Conservation (phyloP, 2,797 vertebrate species). For the Rhinella marina region DNA sequence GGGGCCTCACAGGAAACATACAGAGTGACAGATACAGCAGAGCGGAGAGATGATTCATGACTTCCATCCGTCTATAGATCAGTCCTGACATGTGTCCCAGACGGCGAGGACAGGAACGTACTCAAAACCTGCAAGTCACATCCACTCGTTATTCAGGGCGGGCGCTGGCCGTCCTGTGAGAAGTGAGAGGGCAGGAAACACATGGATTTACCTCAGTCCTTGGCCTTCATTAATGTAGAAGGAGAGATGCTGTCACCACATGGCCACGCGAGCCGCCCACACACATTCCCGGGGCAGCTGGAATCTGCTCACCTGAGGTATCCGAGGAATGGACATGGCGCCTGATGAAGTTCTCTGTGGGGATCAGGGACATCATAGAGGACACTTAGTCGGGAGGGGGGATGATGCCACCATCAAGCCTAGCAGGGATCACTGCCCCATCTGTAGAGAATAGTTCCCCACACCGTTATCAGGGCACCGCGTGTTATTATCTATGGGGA, state of each 20-base stretch:
- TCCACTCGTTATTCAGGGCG: background rate
- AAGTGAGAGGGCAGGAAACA: background rate
- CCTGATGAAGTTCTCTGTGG: no score
- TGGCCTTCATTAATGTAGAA: background rate
- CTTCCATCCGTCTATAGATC: background rate
- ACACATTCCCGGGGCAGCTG: background rate
- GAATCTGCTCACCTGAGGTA: background rate
- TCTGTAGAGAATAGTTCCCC: no score
- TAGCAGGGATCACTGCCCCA: no score
- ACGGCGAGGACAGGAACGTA: background rate
- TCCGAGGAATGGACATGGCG: no score
- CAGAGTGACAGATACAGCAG: background rate
- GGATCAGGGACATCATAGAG: no score
- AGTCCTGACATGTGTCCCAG: background rate
- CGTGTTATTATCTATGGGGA: no score
- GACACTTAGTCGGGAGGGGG: no score
- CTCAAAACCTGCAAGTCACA: background rate
- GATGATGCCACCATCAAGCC: no score
- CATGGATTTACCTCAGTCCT: background rate
- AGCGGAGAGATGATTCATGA: background rate
- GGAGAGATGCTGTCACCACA: background rate
- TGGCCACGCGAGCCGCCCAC: background rate
- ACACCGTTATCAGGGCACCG: no score
- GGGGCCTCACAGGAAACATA: background rate
- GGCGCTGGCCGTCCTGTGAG: background rate